Percentiles rank a stretch among this genome's conserved stretches.
Conservation (phyloP, 2,888 invertebrate species). For the Drosophila tripunctata region DNA sequence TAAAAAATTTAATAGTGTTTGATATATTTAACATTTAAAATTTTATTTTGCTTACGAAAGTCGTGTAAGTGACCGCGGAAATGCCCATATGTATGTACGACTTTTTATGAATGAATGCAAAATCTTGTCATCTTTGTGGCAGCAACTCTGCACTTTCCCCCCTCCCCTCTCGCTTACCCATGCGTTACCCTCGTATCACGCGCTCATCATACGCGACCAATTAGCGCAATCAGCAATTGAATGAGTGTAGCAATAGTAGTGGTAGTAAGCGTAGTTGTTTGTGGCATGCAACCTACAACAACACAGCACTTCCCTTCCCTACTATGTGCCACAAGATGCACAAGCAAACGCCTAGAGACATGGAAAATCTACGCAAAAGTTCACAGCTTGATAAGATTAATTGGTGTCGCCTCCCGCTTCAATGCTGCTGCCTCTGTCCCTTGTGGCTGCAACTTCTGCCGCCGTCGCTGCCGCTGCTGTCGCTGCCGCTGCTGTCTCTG, state of each 20-base stretch:
- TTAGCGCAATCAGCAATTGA: conserved; percentile 69
- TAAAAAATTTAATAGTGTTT: too few species aligned
- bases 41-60: too few species aligned
- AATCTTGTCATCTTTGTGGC: conserved; percentile 67
- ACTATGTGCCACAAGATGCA: too few species aligned
- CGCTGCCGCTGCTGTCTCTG: not conserved
- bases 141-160: not conserved
- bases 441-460: not conserved
- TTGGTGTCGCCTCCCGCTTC: conserved; percentile 41
- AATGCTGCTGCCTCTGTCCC: not conserved
- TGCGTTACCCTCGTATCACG: conserved; percentile 25
- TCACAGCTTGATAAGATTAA: conserved; percentile 75
- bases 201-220: conserved; percentile 59
- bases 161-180: not conserved
- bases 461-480: not conserved
- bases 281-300: conserved; percentile 1
- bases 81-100: too few species aligned
- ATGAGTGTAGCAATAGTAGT: too few species aligned
- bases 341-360: conserved; percentile 26
- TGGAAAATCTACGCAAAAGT: conserved; percentile 69
- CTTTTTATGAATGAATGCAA: conserved; percentile 69
- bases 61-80: too few species aligned
- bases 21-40: too few species aligned
- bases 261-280: not conserved
- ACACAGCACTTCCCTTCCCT: not conserved